Conservation (phyloP, 2,113 vertebrate species). For the Sceloporus undulatus region DNA sequence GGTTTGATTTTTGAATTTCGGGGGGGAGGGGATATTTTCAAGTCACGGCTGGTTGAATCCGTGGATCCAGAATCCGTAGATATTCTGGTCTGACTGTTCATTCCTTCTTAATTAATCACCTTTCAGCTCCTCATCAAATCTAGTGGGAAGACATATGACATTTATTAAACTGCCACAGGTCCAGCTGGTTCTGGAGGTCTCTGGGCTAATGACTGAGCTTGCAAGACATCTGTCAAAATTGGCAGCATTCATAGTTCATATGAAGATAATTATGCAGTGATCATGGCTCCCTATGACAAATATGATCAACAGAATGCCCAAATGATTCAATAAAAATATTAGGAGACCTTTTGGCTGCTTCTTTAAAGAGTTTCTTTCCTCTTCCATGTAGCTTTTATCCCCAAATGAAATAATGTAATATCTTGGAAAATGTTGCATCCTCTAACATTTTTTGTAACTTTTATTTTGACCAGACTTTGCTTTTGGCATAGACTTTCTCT, state of each 20-base stretch:
- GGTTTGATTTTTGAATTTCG: no score
- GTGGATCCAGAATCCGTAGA: no score
- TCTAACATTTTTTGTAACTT: background rate
- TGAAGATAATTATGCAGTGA: constrained; percentile 44
- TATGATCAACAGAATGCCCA: constrained; percentile 5
- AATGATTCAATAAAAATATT: background rate
- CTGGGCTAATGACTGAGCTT: constrained; percentile 55
- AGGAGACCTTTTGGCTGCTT: background rate
- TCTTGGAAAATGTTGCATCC: background rate
- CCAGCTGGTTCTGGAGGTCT: constrained; percentile 69
- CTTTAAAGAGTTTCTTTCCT: background rate
- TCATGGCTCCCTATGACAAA: constrained; percentile 36
- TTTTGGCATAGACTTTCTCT: background rate
- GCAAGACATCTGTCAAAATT: constrained; percentile 62
- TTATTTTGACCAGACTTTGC: background rate
- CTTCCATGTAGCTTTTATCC: background rate
- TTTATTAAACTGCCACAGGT: constrained; percentile 65
- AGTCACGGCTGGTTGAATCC: no score
- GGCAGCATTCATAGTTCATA: background rate
- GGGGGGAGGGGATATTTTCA: no score
- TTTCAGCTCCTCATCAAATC: constrained; percentile 42
- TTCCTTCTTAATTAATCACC: constrained; percentile 66
- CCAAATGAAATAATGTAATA: background rate
- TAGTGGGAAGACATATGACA: constrained; percentile 50
- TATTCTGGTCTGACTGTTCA: background rate